Base-by-base conservation (phyloP, 2,113 vertebrate species). In the Oriolus oriolus region DNA sequence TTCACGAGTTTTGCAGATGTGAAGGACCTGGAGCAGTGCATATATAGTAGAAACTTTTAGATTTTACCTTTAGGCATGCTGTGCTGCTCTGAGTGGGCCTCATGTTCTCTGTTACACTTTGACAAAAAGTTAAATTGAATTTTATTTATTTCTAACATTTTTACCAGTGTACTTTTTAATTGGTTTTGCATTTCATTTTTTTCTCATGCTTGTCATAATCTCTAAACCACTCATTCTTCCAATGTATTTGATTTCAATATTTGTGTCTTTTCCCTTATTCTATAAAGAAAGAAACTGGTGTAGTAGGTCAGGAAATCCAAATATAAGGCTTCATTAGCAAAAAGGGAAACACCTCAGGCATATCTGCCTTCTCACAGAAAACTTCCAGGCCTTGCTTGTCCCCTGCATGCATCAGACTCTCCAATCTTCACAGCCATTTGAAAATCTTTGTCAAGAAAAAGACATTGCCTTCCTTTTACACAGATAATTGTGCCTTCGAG, bases 1-100 rank as follows among this genome's bases (percentile, higher is more conserved):
- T 99, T 98, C 98, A 98, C 97, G 98, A 96, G 69, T 96, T 99
- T 95, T 98, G 98, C 95, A 97, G 98, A 98, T 98, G 98, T 99
- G 98, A 59, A 95, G 95, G 75, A 85, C 50, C 33, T 44, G 3
- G 22, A 18, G n/a, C 50, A 28, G 37, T 60, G 41, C 31, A 39
- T 47, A 4, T 37, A 6, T 21, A 50, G 59, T 8, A 77, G 60
- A 57, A 79, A 73, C 37, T 44, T 53, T 16, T 8, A 37, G 16
- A 31, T 49, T 52, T 82, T 66, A 8, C 37, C 37, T 81, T 57
- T 42, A 66, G 54, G 41, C 31, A 5, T 59, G 31, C 33, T 84
- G 8, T 45, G 42, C 63, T 87, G 42, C 64, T 80, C 49, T 89
- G 31, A 84, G 45, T 52, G 41, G 24, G 21, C 41, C 8, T 76